Evolutionary conservation across 2,888 invertebrate genomes (phyloP), one percentile per base, ranked within the genome.

Genomic region (Dynastes hyllus): DNA sequence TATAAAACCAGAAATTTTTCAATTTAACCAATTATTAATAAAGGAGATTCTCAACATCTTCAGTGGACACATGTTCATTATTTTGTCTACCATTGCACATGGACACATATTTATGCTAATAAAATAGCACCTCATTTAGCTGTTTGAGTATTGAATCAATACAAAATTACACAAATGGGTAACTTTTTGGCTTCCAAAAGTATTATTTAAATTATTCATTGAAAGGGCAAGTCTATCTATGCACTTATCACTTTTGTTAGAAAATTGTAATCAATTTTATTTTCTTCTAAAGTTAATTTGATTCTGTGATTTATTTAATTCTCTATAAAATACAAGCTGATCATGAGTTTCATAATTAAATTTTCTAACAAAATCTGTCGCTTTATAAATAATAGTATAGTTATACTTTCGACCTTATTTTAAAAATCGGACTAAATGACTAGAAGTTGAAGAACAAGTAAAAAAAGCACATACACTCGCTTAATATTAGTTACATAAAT

Each of bases 61-160:
- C n/a, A 16, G 13, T 2, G 5, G 16, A 5, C 9, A 16, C 53
- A 51, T 51, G 53, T 16, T 53, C 6, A 53, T 53, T 53, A 53
- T 53, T 53, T 53, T 53, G 53, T 53, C 53, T 13, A 16, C 53
- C 5, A n/a, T 6, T n/a, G n/a, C 13, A 53, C 13, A 53, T 13
- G 4, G 11, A 11, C 3, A 53, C 3, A 53, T 69, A 67, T 67
- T 40, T 27, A 69, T 50, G 51, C 13, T 71, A 32, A 55, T 40
- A 61, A 61, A 61, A 73, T 71, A 71, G 71, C 71, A 71, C 73
- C 61, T 61, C 0, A 37, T 61, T 40, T 40, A 73, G 40, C 73
- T 61, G 73, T 40, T 73, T 40, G 73, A 73, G 73, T 73, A 73
- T 73, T 69, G 11, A 29, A 45, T 61, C 37, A 6, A 61, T 58